Evolutionary conservation across 1,140 invertebrate species (phyloP), one percentile per base, ranked within the genome.

Genomic region (Samia ricini): DNA sequence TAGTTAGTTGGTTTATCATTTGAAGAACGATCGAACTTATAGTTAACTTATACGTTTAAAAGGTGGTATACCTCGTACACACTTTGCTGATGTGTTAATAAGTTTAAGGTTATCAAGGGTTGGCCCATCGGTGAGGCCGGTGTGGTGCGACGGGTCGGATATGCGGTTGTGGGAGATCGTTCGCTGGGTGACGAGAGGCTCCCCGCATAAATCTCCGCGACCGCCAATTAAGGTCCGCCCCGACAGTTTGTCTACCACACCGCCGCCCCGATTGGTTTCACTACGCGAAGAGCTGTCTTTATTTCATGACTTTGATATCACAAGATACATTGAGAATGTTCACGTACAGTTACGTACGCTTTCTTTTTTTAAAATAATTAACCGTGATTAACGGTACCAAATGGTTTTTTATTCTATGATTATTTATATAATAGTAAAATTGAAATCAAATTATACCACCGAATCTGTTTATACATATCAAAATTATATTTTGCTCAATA

Each of bases 171-270:
- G 61, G 29, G 57, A 60, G 68, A 77, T 66, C 64, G 74, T 55
- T 73, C 72, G 54, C 77, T 74, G 70, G 74, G 74, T 80, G 79
- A 81, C 79, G 79, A 80, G 67, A 76, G 80, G 72, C 67, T 71
- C 76, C 68, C 81, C 81, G 85, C 84, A 89, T 89, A 89, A 89
- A 89, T 89, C 87, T 89, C 77, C 23, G 74, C 79, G 83, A 88
- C 87, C 87, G 84, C 85, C 85, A 89, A 89, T 89, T 89, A 89
- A 83, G 80, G 77, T 62, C 74, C 77, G 70, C 79, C 78, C 77
- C 85, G 83, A 86, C 84, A 89, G 81, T 89, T 88, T 88, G 85
- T 89, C 83, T 87, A 82, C 83, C 71, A 74, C 76, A 74, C 71
- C 74, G 76, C 77, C 79, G 76, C 77, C 79, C 78, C 81, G 80